Percentiles rank a stretch among this genome's conserved stretches.
These are phyloP conservation scores for Beroe forskalii DNA, from an alignment of 37 sponge, comb jelly and placozoan genomes.

Conservation along the genomic window DNA sequence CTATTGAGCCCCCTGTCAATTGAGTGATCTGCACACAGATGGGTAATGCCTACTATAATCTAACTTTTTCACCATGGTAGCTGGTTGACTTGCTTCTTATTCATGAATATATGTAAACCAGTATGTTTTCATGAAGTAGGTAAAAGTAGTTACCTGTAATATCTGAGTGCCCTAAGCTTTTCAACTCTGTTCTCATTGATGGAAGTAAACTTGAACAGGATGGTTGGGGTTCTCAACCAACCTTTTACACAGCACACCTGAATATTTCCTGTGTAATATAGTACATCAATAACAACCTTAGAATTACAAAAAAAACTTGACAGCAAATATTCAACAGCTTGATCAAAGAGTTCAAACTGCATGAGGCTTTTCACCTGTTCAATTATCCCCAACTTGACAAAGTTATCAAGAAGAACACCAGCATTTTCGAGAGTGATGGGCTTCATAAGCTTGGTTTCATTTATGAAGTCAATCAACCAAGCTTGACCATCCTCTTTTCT, in stretches of 20 bases:
- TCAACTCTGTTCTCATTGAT: not conserved
- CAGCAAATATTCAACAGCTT: too few relatives aligned
- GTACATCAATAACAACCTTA: too few relatives aligned
- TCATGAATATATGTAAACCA: too few relatives aligned
- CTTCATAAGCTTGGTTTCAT: slow-evolving; percentile 10
- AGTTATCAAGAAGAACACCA: slow-evolving; percentile 10
- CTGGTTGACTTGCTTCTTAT: too few relatives aligned
- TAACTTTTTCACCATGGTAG: too few relatives aligned
- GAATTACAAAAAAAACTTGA: too few relatives aligned
- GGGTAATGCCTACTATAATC: not conserved
- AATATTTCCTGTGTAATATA: not conserved
- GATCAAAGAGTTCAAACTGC: too few relatives aligned
- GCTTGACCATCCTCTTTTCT: slow-evolving; percentile 42
- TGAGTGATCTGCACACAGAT: not conserved
- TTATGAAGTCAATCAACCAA: slow-evolving; percentile 40
- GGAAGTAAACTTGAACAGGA: slow-evolving; percentile 24
- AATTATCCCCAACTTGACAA: slow-evolving; percentile 1
- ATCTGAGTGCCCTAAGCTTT: slow-evolving; percentile 30
- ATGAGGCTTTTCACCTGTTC: slow-evolving; percentile 50
- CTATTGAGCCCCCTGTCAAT: too few relatives aligned
- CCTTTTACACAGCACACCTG: slow-evolving; percentile 37
- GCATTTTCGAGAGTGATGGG: slow-evolving; percentile 55
- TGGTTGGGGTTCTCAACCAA: slow-evolving; percentile 29
- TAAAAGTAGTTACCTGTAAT: slow-evolving; percentile 42
- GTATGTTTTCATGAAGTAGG: too few relatives aligned